phyloP scores from a whole-genome alignment of 2,888 invertebrate genomes.

The Hypselothyrea guttata region DNA sequence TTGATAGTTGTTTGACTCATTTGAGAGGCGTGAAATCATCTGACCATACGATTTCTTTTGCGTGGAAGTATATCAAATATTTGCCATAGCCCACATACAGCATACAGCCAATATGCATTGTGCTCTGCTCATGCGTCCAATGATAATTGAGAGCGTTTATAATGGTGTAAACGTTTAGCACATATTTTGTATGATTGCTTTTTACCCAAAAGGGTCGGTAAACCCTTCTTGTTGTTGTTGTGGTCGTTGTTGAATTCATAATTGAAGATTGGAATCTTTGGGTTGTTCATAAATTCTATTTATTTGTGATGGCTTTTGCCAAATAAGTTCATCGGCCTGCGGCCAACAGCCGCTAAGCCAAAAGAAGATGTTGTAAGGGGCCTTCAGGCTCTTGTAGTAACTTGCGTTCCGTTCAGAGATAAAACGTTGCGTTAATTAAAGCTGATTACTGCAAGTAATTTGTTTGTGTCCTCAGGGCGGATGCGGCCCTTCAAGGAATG shows the following conservation, averaged over 20 bases:
- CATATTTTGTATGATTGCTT: constrained; percentile 39
- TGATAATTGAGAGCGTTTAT: constrained; percentile 52
- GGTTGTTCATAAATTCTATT: constrained; percentile 59
- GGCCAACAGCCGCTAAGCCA: constrained; percentile 32
- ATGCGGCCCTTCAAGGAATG: constrained; percentile 53
- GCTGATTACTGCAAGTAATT: constrained; percentile 70
- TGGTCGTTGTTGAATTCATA: constrained; percentile 40
- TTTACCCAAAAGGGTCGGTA: constrained; percentile 30
- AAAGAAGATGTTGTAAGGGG: constrained; percentile 10
- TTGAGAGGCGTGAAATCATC: constrained; percentile 66
- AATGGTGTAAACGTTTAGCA: constrained; percentile 54
- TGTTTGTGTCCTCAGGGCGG: constrained; percentile 63
- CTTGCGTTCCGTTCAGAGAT: too few species aligned
- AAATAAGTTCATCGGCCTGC: constrained; percentile 63
- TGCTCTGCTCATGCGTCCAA: constrained; percentile 30
- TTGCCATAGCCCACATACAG: constrained; percentile 49
- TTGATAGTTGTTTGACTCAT: constrained; percentile 27
- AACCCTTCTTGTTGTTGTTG: constrained; percentile 14
- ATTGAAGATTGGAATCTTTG: constrained; percentile 64
- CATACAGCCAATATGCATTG: constrained; percentile 32
- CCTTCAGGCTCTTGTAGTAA: constrained; percentile 39
- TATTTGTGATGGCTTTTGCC: constrained; percentile 59
- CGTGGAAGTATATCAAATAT: constrained; percentile 32
- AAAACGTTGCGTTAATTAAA: constrained; percentile 72
- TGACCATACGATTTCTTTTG: constrained; percentile 32